Conservation (phyloP, 2,797 vertebrate species). For the Enteromius anoplus region DNA sequence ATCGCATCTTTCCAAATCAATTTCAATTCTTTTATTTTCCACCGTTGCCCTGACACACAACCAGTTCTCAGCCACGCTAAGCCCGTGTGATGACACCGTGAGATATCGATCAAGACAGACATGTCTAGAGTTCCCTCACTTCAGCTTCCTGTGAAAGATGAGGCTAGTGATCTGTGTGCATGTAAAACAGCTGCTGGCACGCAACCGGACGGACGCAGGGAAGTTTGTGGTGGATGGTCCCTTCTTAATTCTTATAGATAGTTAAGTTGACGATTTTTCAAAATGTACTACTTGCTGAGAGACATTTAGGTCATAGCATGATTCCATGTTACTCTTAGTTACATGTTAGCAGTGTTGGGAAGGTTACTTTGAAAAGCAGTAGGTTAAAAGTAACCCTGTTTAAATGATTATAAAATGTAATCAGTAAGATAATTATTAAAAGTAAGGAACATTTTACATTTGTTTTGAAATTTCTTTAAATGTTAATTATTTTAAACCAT, state of each 20-base stretch:
- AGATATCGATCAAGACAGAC: conserved; percentile 35
- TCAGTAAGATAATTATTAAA: not conserved
- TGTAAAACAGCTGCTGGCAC: not conserved
- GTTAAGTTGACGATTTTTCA: not conserved
- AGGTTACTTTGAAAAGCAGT: not conserved
- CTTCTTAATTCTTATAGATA: not conserved
- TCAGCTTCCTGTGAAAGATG: conserved; percentile 32
- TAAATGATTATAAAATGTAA: not conserved
- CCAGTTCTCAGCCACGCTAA: not conserved
- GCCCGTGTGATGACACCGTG: conserved; percentile 3
- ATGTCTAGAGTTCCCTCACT: not conserved
- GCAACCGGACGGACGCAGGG: not conserved
- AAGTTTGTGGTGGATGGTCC: not conserved
- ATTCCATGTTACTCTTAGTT: not conserved
- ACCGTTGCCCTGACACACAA: conserved; percentile 1
- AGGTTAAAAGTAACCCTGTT: not conserved
- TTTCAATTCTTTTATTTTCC: conserved; percentile 27
- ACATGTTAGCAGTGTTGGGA: not conserved
- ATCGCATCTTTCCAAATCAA: conserved; percentile 10
- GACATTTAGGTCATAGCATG: not conserved
- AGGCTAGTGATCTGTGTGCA: not conserved
- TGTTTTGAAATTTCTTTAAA: not conserved
- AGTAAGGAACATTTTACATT: too few species aligned
- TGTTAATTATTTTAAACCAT: not conserved
- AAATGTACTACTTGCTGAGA: not conserved